Percentiles rank a stretch among this genome's conserved stretches.
Conservation (phyloP, 2,797 vertebrate species). For the Merluccius polli region DNA sequence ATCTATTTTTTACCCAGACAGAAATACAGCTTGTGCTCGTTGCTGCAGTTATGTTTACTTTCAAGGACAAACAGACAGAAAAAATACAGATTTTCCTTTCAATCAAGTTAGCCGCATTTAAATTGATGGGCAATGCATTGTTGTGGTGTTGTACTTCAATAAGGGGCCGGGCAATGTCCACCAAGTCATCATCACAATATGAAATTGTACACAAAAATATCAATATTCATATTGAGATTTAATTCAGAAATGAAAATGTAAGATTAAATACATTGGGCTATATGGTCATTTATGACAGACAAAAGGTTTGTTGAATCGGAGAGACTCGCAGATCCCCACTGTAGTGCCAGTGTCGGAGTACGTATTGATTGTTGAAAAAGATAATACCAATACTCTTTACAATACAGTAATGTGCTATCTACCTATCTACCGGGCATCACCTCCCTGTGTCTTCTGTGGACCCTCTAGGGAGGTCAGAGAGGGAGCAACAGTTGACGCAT, state of each 20-base stretch:
- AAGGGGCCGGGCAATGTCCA: not conserved
- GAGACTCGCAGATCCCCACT: too few species aligned
- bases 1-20: conserved; percentile 55
- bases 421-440: not conserved
- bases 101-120: not conserved
- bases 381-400: not conserved
- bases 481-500: conserved; percentile 82
- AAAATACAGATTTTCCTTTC: not conserved
- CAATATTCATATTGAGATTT: too few species aligned
- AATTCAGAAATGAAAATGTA: not conserved
- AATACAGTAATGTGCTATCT: not conserved
- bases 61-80: conserved; percentile 24
- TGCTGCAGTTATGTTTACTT: conserved; percentile 67
- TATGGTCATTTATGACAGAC: not conserved
- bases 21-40: conserved; percentile 61
- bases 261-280: not conserved
- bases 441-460: conserved; percentile 10
- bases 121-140: not conserved
- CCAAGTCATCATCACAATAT: not conserved
- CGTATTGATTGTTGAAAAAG: too few species aligned
- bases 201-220: not conserved
- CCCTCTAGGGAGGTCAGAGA: conserved; percentile 66
- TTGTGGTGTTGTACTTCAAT: not conserved
- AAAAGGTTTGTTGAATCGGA: not conserved
- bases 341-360: not conserved